A percentile compares a stretch with the other conserved stretches of the same genome.
Evolutionary conservation across 2,888 invertebrate genomes (phyloP).

Genomic region (Megamerina dolium): DNA sequence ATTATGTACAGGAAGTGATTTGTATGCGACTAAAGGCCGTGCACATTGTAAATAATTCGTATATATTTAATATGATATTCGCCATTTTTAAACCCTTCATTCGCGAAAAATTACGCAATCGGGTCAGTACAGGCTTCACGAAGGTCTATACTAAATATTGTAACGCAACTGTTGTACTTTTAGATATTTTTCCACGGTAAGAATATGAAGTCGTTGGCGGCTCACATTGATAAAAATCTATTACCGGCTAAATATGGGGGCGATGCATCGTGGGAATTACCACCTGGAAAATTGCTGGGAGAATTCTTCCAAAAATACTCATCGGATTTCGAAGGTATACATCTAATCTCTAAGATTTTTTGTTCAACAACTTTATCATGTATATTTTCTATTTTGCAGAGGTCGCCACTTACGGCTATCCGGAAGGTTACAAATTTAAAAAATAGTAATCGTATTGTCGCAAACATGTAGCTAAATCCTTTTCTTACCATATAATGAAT

Average conservation of each 20-base stretch:
- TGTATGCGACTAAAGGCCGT: constrained; percentile 78
- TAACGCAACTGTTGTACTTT: constrained; percentile 17
- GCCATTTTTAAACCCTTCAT: constrained; percentile 84
- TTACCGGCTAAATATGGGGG: constrained; percentile 65
- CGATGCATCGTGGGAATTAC: constrained; percentile 51
- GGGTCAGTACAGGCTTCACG: constrained; percentile 52
- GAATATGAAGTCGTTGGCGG: constrained; percentile 56
- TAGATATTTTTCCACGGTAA: constrained; percentile 69
- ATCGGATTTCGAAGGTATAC: constrained; percentile 60
- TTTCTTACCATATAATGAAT: no score
- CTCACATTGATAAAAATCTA: constrained; percentile 55
- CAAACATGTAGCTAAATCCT: no score
- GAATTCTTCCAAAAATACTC: constrained; percentile 63
- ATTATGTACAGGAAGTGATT: constrained; percentile 74
- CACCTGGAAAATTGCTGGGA: constrained; percentile 61
- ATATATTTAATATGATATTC: constrained; percentile 78
- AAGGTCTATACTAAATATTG: constrained; percentile 2
- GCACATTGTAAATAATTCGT: constrained; percentile 83
- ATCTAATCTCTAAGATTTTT: neutral
- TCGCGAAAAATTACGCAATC: constrained; percentile 70
- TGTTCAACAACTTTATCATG: neutral
- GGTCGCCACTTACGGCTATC: constrained; percentile 54
- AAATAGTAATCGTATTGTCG: no score
- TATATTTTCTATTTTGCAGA: constrained; percentile 40
- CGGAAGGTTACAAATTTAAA: constrained; percentile 40